Percentiles rank a stretch among this genome's conserved stretches.
Evolutionary conservation across 2,113 vertebrate species (phyloP).

Genomic region (Todiramphus saurophagus): DNA sequence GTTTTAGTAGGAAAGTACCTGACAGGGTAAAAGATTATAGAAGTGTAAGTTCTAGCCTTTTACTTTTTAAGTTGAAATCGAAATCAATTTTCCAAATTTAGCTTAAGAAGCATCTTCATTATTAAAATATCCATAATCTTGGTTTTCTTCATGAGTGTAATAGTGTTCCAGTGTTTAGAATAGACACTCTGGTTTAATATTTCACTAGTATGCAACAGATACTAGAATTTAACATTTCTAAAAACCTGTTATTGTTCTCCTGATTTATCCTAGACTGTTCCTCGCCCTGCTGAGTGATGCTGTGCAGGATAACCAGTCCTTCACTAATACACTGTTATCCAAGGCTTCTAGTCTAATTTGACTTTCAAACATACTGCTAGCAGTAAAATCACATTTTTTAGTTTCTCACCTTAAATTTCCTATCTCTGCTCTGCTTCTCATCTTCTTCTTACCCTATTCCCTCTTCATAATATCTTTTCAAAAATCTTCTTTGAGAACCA

Average conservation of each 20-base stretch:
- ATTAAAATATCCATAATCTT: not conserved
- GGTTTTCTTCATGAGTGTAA: not conserved
- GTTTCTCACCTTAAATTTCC: conserved; percentile 44
- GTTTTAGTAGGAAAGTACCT: not conserved
- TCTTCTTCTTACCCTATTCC: conserved; percentile 54
- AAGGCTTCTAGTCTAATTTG: conserved; percentile 14
- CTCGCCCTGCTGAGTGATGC: conserved; percentile 19
- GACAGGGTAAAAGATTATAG: not conserved
- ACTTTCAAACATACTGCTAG: conserved; percentile 28
- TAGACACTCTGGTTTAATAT: not conserved
- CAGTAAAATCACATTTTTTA: conserved; percentile 1
- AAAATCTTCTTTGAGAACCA: conserved; percentile 43
- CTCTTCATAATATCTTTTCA: conserved; percentile 5
- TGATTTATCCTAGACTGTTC: conserved; percentile 41
- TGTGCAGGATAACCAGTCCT: conserved; percentile 35
- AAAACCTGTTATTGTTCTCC: conserved; percentile 32
- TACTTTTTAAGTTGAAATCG: conserved; percentile 60
- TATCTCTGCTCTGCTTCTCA: conserved; percentile 42
- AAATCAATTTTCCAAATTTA: conserved; percentile 33
- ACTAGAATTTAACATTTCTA: conserved; percentile 40
- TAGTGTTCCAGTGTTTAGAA: not conserved
- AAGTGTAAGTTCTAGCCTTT: conserved; percentile 44
- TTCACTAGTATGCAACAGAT: not conserved
- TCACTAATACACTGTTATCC: conserved; percentile 12
- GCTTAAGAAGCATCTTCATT: not conserved